Evolutionary conservation across 2,888 invertebrate species (phyloP), one percentile per base, ranked within the genome.

Genomic region (Helobdella robusta): DNA sequence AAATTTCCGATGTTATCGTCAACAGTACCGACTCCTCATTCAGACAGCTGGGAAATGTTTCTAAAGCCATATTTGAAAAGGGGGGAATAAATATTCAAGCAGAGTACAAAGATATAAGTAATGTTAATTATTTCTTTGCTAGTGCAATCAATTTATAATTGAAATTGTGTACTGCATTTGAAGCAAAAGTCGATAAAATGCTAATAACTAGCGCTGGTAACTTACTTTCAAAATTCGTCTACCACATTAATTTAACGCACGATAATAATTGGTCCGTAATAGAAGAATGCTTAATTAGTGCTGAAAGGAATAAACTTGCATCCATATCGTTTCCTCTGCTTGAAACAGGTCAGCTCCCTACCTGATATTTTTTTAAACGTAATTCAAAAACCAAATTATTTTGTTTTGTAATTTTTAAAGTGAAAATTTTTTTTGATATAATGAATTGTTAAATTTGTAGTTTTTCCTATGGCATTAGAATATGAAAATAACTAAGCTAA

Each of bases 1-100:
- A 67, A 36, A 8, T 4, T 15, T 62, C 68, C 11, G 67, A 67
- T 60, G 67, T 44, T n/a, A 67, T 68, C 40, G 67, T 68, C 11
- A 68, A 68, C 35, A 60, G 66, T 28, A 64, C 64, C 28, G 52
- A 68, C 36, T 30, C 34, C 5, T 36, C 23, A 23, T 28, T 66
- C n/a, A n/a, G n/a, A n/a, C n/a, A n/a, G n/a, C 34, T 8, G 48
- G 61, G 61, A n/a, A 32, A 18, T 1, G 48, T 61, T 48, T 28
- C 61, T 3, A 61, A 48, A 11, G 61, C 61, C 44, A 40, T 61
- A 20, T 28, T 61, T 30, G 28, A 20, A n/a, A 48, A 44, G 48
- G 61, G 61, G 44, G 61, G 61, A 30, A 23, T 2, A 25, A n/a
- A 8, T 8, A 48, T 61, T 28, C 28, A 28, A 61, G 11, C 2